Conservation (phyloP, 2,888 invertebrate species). For the Leuctra nigra region DNA sequence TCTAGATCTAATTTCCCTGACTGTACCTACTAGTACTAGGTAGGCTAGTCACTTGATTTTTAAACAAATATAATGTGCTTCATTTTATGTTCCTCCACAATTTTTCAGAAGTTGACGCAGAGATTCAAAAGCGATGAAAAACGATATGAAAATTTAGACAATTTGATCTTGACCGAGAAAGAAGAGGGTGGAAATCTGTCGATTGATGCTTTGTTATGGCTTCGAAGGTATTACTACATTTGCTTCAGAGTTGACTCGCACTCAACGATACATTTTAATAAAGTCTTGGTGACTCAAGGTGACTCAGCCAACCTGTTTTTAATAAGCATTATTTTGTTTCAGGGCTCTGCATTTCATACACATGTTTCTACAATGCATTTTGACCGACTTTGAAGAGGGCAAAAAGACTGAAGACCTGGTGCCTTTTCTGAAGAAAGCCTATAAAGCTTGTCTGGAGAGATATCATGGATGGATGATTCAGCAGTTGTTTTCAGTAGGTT, state of each 20-base stretch:
- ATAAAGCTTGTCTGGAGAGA: slow-evolving; percentile 61
- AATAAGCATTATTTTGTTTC: slow-evolving; percentile 32
- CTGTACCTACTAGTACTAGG: background rate
- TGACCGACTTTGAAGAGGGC: slow-evolving; percentile 44
- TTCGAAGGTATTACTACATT: slow-evolving; percentile 63
- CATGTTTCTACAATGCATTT: slow-evolving; percentile 49
- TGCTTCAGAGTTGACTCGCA: too few relatives aligned
- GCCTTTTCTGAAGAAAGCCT: slow-evolving; percentile 56
- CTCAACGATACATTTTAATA: too few relatives aligned
- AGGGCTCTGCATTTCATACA: slow-evolving; percentile 59
- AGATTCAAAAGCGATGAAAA: slow-evolving; percentile 34
- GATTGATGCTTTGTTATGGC: slow-evolving; percentile 63
- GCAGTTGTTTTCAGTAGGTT: slow-evolving; percentile 61
- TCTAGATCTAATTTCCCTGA: too few relatives aligned
- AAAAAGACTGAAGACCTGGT: slow-evolving; percentile 51
- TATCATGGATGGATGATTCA: slow-evolving; percentile 73
- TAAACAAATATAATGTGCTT: background rate
- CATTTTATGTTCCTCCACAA: background rate
- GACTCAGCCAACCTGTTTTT: background rate
- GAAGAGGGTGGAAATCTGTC: slow-evolving; percentile 46
- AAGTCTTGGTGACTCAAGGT: slow-evolving; percentile 13
- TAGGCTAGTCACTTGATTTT: background rate
- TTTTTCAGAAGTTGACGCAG: slow-evolving; percentile 35
- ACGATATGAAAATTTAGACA: slow-evolving; percentile 54
- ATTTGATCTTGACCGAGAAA: slow-evolving; percentile 58